A percentile compares a stretch with the other conserved stretches of the same genome.
Evolutionary conservation across 2,113 vertebrate genomes (phyloP).

Genomic region (Cynoglossus semilaevis): DNA sequence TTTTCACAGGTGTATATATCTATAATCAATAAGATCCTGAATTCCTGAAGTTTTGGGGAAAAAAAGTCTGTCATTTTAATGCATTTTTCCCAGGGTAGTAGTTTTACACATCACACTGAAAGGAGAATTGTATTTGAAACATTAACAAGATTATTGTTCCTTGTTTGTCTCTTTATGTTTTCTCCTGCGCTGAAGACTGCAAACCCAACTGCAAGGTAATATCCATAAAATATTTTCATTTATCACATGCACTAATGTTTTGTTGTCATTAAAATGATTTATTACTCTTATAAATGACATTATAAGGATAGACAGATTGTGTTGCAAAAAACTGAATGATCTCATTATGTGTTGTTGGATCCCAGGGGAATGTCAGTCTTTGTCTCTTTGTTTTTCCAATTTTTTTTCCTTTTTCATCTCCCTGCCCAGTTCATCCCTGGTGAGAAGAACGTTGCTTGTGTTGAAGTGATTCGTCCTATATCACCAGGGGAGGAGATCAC

Average conservation of each 20-base stretch:
- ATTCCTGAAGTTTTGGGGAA: too few species aligned
- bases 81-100: too few species aligned
- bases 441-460: constrained; percentile 86
- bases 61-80: too few species aligned
- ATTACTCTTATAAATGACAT: not conserved
- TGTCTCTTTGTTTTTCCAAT: constrained; percentile 25
- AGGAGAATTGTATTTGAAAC: not conserved
- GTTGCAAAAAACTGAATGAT: constrained; percentile 1
- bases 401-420: constrained; percentile 7
- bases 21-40: too few species aligned
- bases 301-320: not conserved
- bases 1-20: too few species aligned
- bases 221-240: not conserved
- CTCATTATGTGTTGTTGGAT: not conserved
- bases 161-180: constrained; percentile 14
- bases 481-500: constrained; percentile 91
- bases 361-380: constrained; percentile 36
- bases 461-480: constrained; percentile 88
- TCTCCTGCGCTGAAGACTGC: constrained; percentile 78
- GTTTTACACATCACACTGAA: too few species aligned
- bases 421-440: constrained; percentile 80
- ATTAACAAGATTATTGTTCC: constrained; percentile 8
- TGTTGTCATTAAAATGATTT: not conserved
- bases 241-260: not conserved
- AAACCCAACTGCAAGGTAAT: constrained; percentile 92